Conservation (phyloP, 2,888 invertebrate genomes). For the Augochlorella aurata region DNA sequence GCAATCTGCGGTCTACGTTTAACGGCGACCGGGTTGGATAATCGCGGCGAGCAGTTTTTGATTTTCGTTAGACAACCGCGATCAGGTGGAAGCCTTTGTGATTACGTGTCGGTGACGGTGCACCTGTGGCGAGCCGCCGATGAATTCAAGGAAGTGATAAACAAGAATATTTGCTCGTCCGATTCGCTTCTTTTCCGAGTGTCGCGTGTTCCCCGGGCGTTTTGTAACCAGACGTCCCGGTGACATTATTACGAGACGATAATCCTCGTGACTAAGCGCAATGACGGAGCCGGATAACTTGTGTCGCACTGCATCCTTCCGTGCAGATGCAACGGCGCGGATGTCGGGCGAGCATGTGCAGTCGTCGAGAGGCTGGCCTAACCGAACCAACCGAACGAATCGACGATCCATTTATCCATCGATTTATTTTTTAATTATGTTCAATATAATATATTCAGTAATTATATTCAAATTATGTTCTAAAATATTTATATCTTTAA, state of each 20-base stretch:
- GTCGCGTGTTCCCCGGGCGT: slow-evolving; percentile 43
- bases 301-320: neutral
- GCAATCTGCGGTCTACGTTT: too few species aligned
- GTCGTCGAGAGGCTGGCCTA: neutral
- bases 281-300: slow-evolving; percentile 30
- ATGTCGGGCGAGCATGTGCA: neutral
- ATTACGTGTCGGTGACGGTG: slow-evolving; percentile 17
- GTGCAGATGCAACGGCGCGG: neutral
- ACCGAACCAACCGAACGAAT: neutral
- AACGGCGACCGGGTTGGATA: neutral
- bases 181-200: slow-evolving; percentile 6
- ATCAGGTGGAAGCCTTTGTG: neutral
- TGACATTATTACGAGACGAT: slow-evolving; percentile 52
- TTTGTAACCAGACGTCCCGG: slow-evolving; percentile 56
- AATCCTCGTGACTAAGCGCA: slow-evolving; percentile 61
- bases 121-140: neutral
- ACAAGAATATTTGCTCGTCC: slow-evolving; percentile 32
- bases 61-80: neutral
- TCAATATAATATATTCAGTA: too few species aligned
- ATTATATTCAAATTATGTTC: too few species aligned
- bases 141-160: slow-evolving; percentile 41
- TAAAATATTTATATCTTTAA: too few species aligned
- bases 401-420: too few species aligned
- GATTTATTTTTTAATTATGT: too few species aligned
- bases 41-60: neutral